Conservation (phyloP, 2,113 vertebrate species). For the Hassar affinis region DNA sequence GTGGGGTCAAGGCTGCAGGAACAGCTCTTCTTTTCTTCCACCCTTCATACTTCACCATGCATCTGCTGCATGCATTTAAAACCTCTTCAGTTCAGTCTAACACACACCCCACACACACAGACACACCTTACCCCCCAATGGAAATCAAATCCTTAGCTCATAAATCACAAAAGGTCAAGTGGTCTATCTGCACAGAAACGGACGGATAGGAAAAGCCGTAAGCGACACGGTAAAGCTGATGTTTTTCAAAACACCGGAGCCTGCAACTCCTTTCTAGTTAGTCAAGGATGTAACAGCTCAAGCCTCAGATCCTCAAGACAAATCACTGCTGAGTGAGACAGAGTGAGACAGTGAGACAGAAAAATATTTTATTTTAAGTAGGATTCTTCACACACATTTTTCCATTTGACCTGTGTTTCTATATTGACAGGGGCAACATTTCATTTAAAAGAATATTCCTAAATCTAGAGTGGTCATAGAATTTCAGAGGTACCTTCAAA, state of each 20-base stretch:
- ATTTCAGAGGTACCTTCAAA: not conserved
- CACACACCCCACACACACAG: not conserved
- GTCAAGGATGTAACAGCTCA: conserved; percentile 6
- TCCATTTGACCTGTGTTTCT: not conserved
- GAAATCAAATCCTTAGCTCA: conserved; percentile 22
- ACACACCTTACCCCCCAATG: not conserved
- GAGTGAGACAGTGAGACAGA: not conserved
- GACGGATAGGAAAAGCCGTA: conserved; percentile 8
- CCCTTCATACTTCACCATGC: not conserved
- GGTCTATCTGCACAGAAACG: not conserved
- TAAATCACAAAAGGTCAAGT: conserved; percentile 12
- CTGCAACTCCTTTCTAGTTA: conserved; percentile 1
- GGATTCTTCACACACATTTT: not conserved
- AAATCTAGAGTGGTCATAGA: not conserved
- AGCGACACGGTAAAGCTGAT: not conserved
- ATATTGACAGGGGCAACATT: not conserved
- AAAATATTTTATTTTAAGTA: not conserved
- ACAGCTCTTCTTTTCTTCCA: conserved; percentile 6
- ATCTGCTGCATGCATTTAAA: conserved; percentile 3
- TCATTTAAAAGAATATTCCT: not conserved
- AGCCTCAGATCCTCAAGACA: not conserved
- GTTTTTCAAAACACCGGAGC: not conserved
- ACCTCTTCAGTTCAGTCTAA: not conserved
- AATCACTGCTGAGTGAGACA: not conserved
- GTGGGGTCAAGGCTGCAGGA: conserved; percentile 4